A percentile compares a stretch with the other conserved stretches of the same genome.
phyloP scores from a whole-genome alignment of 2,113 vertebrate genomes.

The Labrus mixtus region DNA sequence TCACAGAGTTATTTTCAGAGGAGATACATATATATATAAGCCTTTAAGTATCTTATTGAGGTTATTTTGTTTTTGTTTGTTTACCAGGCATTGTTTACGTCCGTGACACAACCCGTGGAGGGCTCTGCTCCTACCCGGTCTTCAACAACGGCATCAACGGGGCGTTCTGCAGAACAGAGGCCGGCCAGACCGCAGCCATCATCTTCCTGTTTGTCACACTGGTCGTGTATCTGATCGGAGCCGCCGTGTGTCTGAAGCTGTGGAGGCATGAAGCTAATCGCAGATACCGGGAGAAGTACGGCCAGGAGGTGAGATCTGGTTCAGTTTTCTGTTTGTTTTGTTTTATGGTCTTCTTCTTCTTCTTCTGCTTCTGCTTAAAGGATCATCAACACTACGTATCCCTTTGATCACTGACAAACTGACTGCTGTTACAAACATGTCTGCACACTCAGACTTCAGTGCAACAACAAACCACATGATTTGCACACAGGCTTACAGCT shows the following conservation, averaged over 20 bases:
- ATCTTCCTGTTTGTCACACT: constrained; percentile 93
- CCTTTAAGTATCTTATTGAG: no score
- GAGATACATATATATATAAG: no score
- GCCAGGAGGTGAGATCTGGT: constrained; percentile 85
- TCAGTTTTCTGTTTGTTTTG: not conserved
- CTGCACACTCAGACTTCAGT: not conserved
- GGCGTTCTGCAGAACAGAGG: constrained; percentile 90
- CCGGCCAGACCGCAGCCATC: constrained; percentile 93
- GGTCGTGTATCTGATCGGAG: constrained; percentile 91
- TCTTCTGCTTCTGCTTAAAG: not conserved
- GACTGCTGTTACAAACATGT: not conserved
- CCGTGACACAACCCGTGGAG: constrained; percentile 91
- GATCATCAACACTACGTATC: not conserved
- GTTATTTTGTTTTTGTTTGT: not conserved
- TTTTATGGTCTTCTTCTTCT: no score
- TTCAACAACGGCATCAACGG: constrained; percentile 92
- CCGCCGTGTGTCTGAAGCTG: constrained; percentile 90
- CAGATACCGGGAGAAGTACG: constrained; percentile 83
- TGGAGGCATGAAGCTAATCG: constrained; percentile 93
- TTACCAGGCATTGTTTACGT: constrained; percentile 88
- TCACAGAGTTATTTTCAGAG: no score
- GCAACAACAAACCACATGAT: not conserved
- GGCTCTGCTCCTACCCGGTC: constrained; percentile 91
- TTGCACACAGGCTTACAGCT: not conserved
- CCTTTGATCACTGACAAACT: not conserved